A percentile compares a stretch with the other conserved stretches of the same genome.
These are phyloP conservation scores for Lynx canadensis DNA, from an alignment of 2,113 vertebrate genomes.

Conservation along the genomic window DNA sequence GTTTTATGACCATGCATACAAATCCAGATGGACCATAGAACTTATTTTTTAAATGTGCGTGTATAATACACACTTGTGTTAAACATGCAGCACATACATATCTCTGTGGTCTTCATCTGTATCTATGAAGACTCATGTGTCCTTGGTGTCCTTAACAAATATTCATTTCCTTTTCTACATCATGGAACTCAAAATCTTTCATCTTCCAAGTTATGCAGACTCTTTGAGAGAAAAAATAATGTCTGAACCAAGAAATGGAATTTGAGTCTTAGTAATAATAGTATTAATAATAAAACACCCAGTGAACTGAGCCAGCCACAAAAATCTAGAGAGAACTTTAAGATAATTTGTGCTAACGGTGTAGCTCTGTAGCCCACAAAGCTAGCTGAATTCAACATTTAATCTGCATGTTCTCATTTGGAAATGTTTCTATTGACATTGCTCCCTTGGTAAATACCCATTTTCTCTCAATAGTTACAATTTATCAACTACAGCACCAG, in stretches of 20 bases:
- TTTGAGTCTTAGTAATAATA: background rate
- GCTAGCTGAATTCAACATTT: slow-evolving; percentile 42
- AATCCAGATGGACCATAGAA: background rate
- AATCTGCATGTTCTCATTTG: slow-evolving; percentile 37
- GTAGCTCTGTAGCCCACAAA: slow-evolving; percentile 39
- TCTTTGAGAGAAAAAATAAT: slow-evolving; percentile 4
- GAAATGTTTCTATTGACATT: slow-evolving; percentile 49
- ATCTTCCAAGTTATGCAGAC: slow-evolving; percentile 43
- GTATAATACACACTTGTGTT: background rate
- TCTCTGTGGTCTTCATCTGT: background rate
- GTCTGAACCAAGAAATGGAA: background rate
- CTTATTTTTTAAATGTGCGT: slow-evolving; percentile 13
- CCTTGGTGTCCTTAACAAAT: slow-evolving; percentile 68
- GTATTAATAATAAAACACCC: background rate
- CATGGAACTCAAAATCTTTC: slow-evolving; percentile 21
- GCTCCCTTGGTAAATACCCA: slow-evolving; percentile 16
- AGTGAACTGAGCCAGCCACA: background rate
- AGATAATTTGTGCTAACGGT: slow-evolving; percentile 22
- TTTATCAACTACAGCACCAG: slow-evolving; percentile 9
- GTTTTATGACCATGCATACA: background rate
- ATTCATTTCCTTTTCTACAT: slow-evolving; percentile 63
- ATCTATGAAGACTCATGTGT: slow-evolving; percentile 42
- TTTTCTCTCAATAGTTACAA: slow-evolving; percentile 9
- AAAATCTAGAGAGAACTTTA: background rate
- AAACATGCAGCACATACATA: background rate